Conservation (phyloP, 1,140 invertebrate genomes). For the Stegodyphus mimosarum region DNA sequence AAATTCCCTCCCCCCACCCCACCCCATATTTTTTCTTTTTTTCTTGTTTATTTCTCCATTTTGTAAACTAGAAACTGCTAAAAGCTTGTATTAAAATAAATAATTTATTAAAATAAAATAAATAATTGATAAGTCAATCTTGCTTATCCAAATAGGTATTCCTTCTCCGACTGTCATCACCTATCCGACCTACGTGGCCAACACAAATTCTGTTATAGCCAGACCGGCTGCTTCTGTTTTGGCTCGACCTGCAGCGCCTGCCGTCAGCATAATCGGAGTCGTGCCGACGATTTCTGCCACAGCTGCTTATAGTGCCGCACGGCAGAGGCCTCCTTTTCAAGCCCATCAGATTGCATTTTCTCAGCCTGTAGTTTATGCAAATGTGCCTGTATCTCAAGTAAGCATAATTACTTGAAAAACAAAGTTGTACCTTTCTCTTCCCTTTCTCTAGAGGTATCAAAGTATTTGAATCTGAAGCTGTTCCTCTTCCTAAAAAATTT, state of each 20-base stretch:
- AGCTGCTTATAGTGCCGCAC: conserved; percentile 20
- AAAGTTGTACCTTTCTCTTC: no score
- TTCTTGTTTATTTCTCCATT: no score
- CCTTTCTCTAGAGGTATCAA: no score
- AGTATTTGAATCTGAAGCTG: no score
- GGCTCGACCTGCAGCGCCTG: conserved; percentile 4
- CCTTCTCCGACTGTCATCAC: conserved; percentile 41
- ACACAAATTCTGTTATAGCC: conserved; percentile 17
- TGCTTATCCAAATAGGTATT: neutral
- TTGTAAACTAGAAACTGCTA: no score
- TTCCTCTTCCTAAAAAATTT: no score
- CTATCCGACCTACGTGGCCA: conserved; percentile 51
- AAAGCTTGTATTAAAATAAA: no score
- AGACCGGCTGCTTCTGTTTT: conserved; percentile 22
- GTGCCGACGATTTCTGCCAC: conserved; percentile 22
- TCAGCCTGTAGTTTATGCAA: conserved; percentile 34
- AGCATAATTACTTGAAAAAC: neutral
- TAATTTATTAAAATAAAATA: no score
- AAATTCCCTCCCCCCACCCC: no score
- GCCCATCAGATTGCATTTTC: neutral
- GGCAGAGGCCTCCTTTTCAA: conserved; percentile 23
- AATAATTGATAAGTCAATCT: no score
- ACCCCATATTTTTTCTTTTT: no score
- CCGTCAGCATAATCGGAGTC: conserved; percentile 40
- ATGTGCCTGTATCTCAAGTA: conserved; percentile 29